Evolutionary conservation across 2,888 invertebrate species (phyloP).

Genomic region (Autographa pulchrina): DNA sequence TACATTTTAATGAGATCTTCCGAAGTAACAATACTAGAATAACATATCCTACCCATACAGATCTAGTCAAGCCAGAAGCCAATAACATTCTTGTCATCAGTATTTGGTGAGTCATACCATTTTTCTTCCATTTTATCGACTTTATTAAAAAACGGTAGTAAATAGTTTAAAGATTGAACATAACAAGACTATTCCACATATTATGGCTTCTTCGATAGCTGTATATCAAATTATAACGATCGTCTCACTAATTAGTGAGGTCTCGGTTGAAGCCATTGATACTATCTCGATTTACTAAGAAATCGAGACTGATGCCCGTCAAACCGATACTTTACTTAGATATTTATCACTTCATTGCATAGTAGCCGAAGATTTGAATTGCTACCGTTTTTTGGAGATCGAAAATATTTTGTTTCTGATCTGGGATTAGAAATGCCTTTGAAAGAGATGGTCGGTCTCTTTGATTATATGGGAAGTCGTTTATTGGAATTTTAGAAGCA

Average conservation of each 20-base stretch:
- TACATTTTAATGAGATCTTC: too few species aligned
- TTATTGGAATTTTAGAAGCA: neutral
- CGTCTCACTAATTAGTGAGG: slow-evolving; percentile 51
- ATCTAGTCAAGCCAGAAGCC: too few species aligned
- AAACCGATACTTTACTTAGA: slow-evolving; percentile 38
- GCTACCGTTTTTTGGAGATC: slow-evolving; percentile 37
- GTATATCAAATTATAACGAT: slow-evolving; percentile 54
- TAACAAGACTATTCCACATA: slow-evolving; percentile 30
- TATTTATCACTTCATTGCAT: slow-evolving; percentile 40
- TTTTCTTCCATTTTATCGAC: neutral
- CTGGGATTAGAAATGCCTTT: neutral
- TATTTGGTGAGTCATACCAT: neutral
- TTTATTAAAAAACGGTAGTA: slow-evolving; percentile 1
- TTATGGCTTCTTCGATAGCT: slow-evolving; percentile 29
- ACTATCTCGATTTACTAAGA: slow-evolving; percentile 52
- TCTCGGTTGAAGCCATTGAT: slow-evolving; percentile 36
- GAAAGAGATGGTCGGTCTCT: neutral
- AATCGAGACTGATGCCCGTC: slow-evolving; percentile 40
- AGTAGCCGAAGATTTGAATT: slow-evolving; percentile 20
- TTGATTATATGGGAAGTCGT: neutral
- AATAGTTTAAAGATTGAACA: slow-evolving; percentile 8
- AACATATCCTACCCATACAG: too few species aligned
- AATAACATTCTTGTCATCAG: neutral
- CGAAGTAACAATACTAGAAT: too few species aligned
- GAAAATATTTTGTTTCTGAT: slow-evolving; percentile 12